A percentile compares a stretch with the other conserved stretches of the same genome.
Evolutionary conservation across 2,888 invertebrate genomes (phyloP).

Genomic region (Yponomeuta malinellus): DNA sequence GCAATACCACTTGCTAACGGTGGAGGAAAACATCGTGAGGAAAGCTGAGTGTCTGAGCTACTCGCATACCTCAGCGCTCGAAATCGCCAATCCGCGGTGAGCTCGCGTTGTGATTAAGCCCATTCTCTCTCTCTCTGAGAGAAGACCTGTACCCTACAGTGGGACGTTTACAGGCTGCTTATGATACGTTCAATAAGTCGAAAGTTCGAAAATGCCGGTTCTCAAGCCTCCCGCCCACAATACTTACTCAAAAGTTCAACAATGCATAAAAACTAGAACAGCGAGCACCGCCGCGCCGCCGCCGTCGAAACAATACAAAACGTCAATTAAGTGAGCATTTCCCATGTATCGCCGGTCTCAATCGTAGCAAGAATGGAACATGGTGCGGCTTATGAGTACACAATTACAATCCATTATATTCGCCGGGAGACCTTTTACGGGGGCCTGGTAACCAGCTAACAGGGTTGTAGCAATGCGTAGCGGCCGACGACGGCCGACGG

Average conservation of each 20-base stretch:
- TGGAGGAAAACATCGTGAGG: no score
- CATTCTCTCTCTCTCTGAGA: no score
- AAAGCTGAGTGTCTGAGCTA: no score
- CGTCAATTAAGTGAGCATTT: conserved; percentile 58
- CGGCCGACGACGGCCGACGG: conserved; percentile 32
- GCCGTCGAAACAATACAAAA: conserved; percentile 27
- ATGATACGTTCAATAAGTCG: background rate
- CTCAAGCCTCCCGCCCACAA: conserved; percentile 5
- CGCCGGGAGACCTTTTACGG: conserved; percentile 56
- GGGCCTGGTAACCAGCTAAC: conserved; percentile 45
- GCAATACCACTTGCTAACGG: no score
- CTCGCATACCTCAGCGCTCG: no score
- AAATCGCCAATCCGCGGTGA: no score
- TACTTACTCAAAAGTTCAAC: conserved; percentile 5
- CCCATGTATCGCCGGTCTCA: conserved; percentile 57
- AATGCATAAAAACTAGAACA: conserved; percentile 12
- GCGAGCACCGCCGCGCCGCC: conserved; percentile 8
- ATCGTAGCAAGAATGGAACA: conserved; percentile 46
- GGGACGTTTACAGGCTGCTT: no score
- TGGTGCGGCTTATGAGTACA: conserved; percentile 63
- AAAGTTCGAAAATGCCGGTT: background rate
- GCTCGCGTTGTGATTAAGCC: no score
- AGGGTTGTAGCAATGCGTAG: conserved; percentile 16
- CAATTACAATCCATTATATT: conserved; percentile 71
- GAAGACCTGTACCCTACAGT: no score